Percentiles rank a stretch among this genome's conserved stretches.
Evolutionary conservation across 2,888 invertebrate genomes (phyloP).

Genomic region (Drosophila tripunctata): DNA sequence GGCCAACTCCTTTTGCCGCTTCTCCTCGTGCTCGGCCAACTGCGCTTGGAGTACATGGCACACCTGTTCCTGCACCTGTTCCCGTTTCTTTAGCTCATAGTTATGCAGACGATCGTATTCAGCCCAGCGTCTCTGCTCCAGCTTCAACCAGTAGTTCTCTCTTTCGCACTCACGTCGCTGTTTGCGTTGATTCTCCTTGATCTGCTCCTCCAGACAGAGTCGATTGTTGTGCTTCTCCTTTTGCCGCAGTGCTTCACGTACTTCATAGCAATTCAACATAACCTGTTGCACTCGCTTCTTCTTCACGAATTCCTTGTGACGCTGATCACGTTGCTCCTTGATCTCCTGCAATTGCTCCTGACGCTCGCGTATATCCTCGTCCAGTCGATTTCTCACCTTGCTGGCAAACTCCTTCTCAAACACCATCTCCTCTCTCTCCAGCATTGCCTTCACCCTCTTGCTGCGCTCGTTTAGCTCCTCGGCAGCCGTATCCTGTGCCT

Average conservation of each 20-base stretch:
- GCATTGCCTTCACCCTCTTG: constrained; percentile 54
- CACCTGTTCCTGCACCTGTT: constrained; percentile 52
- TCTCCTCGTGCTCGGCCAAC: constrained; percentile 50
- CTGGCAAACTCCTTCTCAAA: constrained; percentile 80
- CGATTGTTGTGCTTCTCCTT: constrained; percentile 70
- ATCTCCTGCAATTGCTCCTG: constrained; percentile 73
- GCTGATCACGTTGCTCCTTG: constrained; percentile 63
- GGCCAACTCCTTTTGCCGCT: constrained; percentile 43
- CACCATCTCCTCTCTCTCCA: constrained; percentile 76
- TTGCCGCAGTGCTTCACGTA: constrained; percentile 76
- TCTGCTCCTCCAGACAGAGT: constrained; percentile 79
- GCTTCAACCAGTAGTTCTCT: constrained; percentile 71
- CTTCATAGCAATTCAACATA: constrained; percentile 80
- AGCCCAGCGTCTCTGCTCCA: constrained; percentile 60
- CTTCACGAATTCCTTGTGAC: constrained; percentile 66
- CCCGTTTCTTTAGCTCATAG: constrained; percentile 58
- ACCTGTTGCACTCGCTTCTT: constrained; percentile 76
- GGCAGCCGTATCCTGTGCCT: constrained; percentile 68
- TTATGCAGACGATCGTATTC: constrained; percentile 56
- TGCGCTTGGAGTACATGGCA: constrained; percentile 57
- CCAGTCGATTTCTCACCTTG: constrained; percentile 78
- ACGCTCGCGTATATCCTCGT: constrained; percentile 77
- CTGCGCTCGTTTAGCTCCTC: constrained; percentile 73
- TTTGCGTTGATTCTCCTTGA: constrained; percentile 73
- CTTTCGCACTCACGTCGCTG: constrained; percentile 57